Conservation (phyloP, 2,113 vertebrate genomes). For the Gymnogyps californianus region DNA sequence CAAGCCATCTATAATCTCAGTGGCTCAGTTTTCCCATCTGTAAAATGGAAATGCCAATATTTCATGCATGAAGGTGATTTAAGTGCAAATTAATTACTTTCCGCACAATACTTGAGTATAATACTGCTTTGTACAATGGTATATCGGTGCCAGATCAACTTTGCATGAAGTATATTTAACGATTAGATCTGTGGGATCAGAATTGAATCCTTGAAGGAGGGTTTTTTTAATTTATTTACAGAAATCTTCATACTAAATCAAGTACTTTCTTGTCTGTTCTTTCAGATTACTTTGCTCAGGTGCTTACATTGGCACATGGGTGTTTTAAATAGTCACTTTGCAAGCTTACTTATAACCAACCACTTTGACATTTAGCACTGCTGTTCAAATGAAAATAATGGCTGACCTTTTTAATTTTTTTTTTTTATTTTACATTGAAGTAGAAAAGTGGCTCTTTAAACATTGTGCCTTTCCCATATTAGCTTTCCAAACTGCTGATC, state of each 20-base stretch:
- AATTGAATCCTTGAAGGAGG: background rate
- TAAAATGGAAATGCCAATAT: background rate
- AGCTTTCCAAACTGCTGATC: background rate
- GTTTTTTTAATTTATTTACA: background rate
- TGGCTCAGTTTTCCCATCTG: background rate
- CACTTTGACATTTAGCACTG: background rate
- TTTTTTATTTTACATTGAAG: background rate
- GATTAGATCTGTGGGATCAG: background rate
- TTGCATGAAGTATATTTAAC: background rate
- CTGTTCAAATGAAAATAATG: slow-evolving; percentile 29
- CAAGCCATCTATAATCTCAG: background rate
- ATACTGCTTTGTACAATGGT: background rate
- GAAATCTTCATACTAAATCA: background rate
- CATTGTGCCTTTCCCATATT: background rate
- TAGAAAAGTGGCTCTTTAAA: background rate
- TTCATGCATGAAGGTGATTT: background rate
- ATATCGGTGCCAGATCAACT: background rate
- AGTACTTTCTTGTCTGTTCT: background rate
- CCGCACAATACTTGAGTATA: background rate
- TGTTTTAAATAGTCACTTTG: slow-evolving; percentile 2
- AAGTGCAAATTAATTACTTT: background rate
- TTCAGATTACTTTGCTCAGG: background rate
- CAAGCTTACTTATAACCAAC: background rate
- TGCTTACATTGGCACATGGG: background rate
- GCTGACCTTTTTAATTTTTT: slow-evolving; percentile 6